Evolutionary conservation across 1,140 invertebrate species (phyloP), one percentile per base, ranked within the genome.

Genomic region (Nephotettix cincticeps): DNA sequence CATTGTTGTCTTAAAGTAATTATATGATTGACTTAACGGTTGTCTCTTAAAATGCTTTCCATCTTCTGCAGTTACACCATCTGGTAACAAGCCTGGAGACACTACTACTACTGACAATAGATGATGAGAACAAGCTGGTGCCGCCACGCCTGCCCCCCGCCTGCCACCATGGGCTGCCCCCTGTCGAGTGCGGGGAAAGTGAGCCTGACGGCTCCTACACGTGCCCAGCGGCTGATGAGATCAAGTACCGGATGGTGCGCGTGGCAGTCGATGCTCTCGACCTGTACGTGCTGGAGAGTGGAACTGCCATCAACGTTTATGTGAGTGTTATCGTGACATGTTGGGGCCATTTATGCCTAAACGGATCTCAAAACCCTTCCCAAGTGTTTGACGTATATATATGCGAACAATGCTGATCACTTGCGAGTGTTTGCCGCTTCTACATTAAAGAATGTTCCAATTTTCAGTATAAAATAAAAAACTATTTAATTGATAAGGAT

Each of bases 201-300:
- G 88, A 91, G 79, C 81, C 86, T 51, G 87, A 87, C 72, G 88
- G 86, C 25, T 77, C 77, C 72, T 75, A 80, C 13, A 77, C 87
- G 23, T 97, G 94, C 81, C 94, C 94, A 6, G 90, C 90, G 45
- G 86, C 90, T 0, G 94, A 96, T 75, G 92, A 96, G 78, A 92
- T 99, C 30, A 99, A 99, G 78, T 99, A 99, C 79, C 88, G 91
- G 77, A 94, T 99, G 90, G 92, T 93, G 4, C 85, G 97, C 25
- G 84, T 98, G 0, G 92, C 94, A 0, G 84, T 99, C 25, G 97
- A 99, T 83, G 89, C 91, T 0, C 83, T 99, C 3, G 95, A 98
- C 82, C 83, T 99, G 3, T 95, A 94, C 82, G 80, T 99, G 2
- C 91, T 96, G 36, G 97, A 99, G 81, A 87, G 86, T 25, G 93